A percentile compares a stretch with the other conserved stretches of the same genome.
Evolutionary conservation across 2,113 vertebrate species (phyloP).

Genomic region (Oreochromis aureus): DNA sequence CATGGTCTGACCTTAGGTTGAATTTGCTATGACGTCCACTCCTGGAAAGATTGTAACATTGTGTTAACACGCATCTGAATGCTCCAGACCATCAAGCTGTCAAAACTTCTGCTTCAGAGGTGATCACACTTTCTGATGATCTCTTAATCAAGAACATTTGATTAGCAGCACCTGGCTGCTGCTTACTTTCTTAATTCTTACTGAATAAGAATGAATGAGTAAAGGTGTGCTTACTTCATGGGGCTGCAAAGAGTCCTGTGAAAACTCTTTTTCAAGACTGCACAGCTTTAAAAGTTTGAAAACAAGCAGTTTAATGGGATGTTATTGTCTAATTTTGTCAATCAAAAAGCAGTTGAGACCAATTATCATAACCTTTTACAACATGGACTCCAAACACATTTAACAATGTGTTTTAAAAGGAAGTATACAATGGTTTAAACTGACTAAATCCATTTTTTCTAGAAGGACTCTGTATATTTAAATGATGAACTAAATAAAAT

Average conservation of each 20-base stretch:
- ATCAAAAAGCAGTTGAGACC: neutral
- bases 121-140: neutral
- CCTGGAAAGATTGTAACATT: neutral
- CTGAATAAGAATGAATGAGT: neutral
- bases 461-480: neutral
- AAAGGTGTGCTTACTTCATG: neutral
- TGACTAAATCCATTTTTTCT: neutral
- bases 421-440: neutral
- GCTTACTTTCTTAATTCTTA: neutral
- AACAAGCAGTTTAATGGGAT: neutral
- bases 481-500: neutral
- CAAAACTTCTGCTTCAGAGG: neutral
- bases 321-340: neutral
- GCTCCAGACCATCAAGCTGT: neutral
- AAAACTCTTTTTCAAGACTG: neutral
- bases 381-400: neutral
- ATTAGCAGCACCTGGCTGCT: neutral
- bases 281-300: neutral
- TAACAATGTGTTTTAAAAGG: rapidly evolving
- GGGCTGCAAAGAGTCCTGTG: neutral
- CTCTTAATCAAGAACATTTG: neutral
- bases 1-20: neutral
- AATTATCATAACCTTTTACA: neutral
- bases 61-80: neutral
- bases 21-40: neutral